A percentile compares a stretch with the other conserved stretches of the same genome.
Conservation (phyloP, 2,888 invertebrate genomes). For the Epinotia bilunana region DNA sequence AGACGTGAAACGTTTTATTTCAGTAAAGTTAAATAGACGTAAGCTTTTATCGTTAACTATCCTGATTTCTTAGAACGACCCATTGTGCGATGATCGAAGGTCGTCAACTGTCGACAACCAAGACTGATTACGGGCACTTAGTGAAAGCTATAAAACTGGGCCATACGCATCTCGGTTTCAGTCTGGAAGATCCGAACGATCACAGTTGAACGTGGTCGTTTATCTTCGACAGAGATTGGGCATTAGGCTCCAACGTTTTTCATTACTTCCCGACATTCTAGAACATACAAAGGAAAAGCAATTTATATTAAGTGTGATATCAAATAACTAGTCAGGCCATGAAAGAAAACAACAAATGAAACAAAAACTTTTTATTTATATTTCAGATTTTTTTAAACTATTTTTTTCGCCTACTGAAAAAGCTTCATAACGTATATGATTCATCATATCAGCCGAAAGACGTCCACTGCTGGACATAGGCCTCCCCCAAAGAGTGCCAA, state of each 20-base stretch:
- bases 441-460: too few relatives aligned
- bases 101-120: constrained; percentile 29
- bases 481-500: too few relatives aligned
- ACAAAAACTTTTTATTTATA: neutral
- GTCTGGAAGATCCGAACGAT: constrained; percentile 5
- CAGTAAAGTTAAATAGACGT: neutral
- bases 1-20: neutral
- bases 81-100: constrained; percentile 33
- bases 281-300: neutral
- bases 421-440: too few relatives aligned
- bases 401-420: too few relatives aligned
- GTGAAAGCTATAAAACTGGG: constrained; percentile 34
- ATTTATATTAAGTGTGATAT: neutral
- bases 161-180: constrained; percentile 27
- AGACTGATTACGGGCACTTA: constrained; percentile 41
- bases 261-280: neutral
- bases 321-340: neutral
- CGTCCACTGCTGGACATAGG: too few relatives aligned
- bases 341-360: neutral
- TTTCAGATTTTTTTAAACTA: too few relatives aligned
- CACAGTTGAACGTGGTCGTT: constrained; percentile 7
- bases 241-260: neutral
- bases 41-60: constrained; percentile 10
- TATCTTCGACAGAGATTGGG: constrained; percentile 8
- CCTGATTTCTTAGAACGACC: constrained; percentile 30